Evolutionary conservation across 30 jellyfish, hydroid and myxozoan genomes (phyloP), one percentile per base, ranked within the genome.

Genomic region (Turritopsis dohrnii): DNA sequence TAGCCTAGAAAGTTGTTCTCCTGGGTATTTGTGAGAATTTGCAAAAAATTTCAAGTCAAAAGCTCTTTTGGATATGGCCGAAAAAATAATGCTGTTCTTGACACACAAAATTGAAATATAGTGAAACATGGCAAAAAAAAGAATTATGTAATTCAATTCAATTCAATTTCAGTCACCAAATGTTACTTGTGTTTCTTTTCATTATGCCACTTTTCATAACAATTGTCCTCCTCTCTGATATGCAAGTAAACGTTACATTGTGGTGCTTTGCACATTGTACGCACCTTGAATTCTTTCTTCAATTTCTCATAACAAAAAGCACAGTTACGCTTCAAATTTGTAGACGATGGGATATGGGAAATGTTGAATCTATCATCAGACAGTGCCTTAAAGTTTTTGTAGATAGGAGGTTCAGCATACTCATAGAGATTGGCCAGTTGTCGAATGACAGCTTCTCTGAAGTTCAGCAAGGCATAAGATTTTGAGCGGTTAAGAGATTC

Each of bases 191-290:
- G n/a, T n/a, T n/a, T n/a, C n/a, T n/a, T n/a, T n/a, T n/a, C n/a
- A n/a, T n/a, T n/a, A 72, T 72, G 81, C 81, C 1, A 72, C 29
- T 19, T 72, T 19, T n/a, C 81, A 72, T 19, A 72, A 72, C 81
- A 72, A 25, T 72, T 72, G 18, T 72, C 24, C 21, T 72, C 81
- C 23, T 72, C 28, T 72, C 29, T 72, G 29, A n/a, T 18, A 25
- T 72, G 81, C 29, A 72, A 72, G 29, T 72, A 25, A 18, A 18
- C 0, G 24, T 72, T 72, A 29, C 81, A 72, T 72, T 72, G 81
- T 72, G 81, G 81, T n/a, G 81, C 81, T 20, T 23, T 18, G 81
- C 81, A 72, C 29, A 19, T 18, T 18, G 29, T 72, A 25, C 28
- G 28, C 21, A 72, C 81, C 24, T 72, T 72, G 29, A 19, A 25